Conservation (phyloP, 2,888 invertebrate species). For the Hydriomena furcata region DNA sequence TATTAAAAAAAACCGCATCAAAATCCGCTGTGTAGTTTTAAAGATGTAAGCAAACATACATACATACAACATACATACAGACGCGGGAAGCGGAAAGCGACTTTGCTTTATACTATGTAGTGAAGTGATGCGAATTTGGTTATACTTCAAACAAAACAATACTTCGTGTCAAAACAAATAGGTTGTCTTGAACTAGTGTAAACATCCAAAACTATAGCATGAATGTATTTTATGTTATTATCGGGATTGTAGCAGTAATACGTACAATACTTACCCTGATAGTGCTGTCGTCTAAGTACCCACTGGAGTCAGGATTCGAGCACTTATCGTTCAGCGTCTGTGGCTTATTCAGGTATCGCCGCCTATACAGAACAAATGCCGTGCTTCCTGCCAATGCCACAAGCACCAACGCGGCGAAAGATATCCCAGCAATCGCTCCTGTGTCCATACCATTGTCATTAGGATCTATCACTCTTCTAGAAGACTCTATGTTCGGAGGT, state of each 20-base stretch:
- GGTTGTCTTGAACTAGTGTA: no score
- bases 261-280: constrained; percentile 86
- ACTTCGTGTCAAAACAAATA: no score
- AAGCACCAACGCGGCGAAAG: constrained; percentile 86
- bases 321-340: constrained; percentile 92
- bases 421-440: constrained; percentile 87
- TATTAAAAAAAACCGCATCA: no score
- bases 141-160: no score
- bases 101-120: no score
- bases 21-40: no score
- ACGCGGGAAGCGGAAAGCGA: no score
- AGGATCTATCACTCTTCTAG: constrained; percentile 65
- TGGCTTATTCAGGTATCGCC: constrained; percentile 91
- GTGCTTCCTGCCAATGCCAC: constrained; percentile 86
- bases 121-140: no score
- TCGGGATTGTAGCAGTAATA: constrained; percentile 8
- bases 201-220: no score
- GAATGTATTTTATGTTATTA: no score
- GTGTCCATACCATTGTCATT: constrained; percentile 75
- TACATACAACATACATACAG: no score
- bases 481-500: constrained; percentile 71
- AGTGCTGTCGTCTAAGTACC: constrained; percentile 94
- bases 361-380: constrained; percentile 87
- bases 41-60: no score
- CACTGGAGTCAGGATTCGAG: constrained; percentile 93